A percentile compares a stretch with the other conserved stretches of the same genome.
Evolutionary conservation across 2,797 vertebrate species (phyloP).

Genomic region (Acanthiza pusilla): DNA sequence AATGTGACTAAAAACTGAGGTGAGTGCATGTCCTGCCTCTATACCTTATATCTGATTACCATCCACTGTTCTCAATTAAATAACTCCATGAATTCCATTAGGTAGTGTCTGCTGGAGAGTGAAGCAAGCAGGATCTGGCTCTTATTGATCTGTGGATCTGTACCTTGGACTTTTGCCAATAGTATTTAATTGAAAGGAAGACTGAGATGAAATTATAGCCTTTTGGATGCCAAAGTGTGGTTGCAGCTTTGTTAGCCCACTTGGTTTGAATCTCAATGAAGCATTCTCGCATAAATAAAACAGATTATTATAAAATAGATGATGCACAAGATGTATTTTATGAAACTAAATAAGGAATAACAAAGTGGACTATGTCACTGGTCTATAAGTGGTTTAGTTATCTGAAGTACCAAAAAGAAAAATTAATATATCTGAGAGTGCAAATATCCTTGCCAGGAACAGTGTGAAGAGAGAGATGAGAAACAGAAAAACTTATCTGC

Average conservation of each 20-base stretch:
- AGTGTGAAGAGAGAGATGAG: background rate
- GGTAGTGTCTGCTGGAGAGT: background rate
- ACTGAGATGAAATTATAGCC: background rate
- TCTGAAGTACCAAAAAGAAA: background rate
- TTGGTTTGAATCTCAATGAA: background rate
- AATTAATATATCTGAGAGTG: background rate
- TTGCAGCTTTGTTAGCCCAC: background rate
- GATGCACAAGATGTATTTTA: background rate
- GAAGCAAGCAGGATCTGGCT: background rate
- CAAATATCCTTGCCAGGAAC: background rate
- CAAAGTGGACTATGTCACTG: background rate
- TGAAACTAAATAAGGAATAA: background rate
- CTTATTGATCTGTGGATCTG: background rate
- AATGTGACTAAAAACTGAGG: background rate
- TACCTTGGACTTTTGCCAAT: background rate
- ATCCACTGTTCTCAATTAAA: background rate
- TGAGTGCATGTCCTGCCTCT: background rate
- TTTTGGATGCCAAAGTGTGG: background rate
- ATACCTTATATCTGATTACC: background rate
- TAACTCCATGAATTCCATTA: background rate
- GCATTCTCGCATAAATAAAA: background rate
- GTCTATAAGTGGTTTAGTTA: background rate
- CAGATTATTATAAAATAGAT: background rate
- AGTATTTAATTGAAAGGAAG: background rate
- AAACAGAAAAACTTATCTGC: background rate